Conservation (phyloP, 2,113 vertebrate species). For the Grammomys surdaster region DNA sequence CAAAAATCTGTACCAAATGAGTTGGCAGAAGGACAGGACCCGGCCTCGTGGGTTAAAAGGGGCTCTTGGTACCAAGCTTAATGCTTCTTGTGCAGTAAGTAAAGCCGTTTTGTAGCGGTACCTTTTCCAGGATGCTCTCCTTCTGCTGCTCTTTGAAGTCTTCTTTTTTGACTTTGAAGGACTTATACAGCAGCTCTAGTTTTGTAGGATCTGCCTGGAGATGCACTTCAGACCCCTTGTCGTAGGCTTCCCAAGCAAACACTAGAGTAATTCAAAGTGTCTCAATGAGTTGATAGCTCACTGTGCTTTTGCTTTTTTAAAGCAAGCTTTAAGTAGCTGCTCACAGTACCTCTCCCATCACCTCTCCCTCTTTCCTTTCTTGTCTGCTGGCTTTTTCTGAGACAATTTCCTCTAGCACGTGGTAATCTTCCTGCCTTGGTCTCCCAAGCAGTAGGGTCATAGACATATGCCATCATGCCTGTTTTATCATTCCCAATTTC, state of each 20-base stretch:
- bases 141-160: slow-evolving; percentile 97
- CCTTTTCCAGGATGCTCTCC: slow-evolving; percentile 96
- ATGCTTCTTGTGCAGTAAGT: background rate
- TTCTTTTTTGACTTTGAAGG: slow-evolving; percentile 99
- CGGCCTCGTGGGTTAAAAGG: background rate
- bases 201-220: slow-evolving; percentile 99
- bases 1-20: background rate
- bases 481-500: background rate
- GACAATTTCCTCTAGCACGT: background rate
- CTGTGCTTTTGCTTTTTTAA: background rate
- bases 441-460: background rate
- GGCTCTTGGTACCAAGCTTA: background rate
- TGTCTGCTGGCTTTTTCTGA: background rate
- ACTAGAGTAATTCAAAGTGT: slow-evolving; percentile 86
- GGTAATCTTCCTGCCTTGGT: background rate
- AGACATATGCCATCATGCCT: background rate
- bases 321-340: slow-evolving; percentile 24
- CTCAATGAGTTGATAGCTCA: background rate
- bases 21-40: background rate
- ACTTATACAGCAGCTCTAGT: slow-evolving; percentile 95
- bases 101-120: slow-evolving; percentile 70
- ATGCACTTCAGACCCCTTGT: slow-evolving; percentile 98
- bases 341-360: background rate
- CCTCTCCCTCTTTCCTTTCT: background rate
- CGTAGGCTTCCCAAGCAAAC: slow-evolving; percentile 99